Evolutionary conservation across 2,113 vertebrate genomes (phyloP).

Genomic region (Crotalus viridis): DNA sequence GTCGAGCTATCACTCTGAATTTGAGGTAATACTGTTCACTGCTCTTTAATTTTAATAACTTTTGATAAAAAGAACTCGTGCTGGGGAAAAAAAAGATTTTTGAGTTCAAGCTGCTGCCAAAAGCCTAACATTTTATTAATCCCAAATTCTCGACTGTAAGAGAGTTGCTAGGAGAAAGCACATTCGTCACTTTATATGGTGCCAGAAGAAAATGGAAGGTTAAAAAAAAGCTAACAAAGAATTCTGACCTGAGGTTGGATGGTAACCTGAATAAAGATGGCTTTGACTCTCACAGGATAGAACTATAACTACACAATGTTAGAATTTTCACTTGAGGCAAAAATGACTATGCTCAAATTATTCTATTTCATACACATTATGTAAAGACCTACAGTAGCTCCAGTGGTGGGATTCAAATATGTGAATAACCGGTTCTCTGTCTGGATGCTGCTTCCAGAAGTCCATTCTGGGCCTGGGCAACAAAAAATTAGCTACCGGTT

Average conservation of each 20-base stretch:
- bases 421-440: too few relatives aligned
- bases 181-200: background rate
- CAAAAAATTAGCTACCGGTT: too few relatives aligned
- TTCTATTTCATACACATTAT: background rate
- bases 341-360: background rate
- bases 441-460: too few relatives aligned
- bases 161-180: background rate
- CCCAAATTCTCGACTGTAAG: background rate
- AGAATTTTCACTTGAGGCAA: background rate
- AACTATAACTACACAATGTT: background rate
- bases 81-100: background rate
- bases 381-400: background rate
- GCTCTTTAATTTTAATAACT: background rate
- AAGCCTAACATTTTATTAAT: background rate
- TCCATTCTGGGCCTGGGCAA: too few relatives aligned
- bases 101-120: background rate
- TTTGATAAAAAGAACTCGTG: background rate
- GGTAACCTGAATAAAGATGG: background rate
- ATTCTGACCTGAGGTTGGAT: background rate
- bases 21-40: background rate
- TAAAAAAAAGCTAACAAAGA: background rate
- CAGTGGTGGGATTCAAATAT: too few relatives aligned
- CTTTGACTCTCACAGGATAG: background rate
- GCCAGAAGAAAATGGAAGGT: background rate
- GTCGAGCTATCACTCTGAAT: background rate